Evolutionary conservation across 2,113 vertebrate species (phyloP), one percentile per base, ranked within the genome.

Genomic region (Spermophilus dauricus): DNA sequence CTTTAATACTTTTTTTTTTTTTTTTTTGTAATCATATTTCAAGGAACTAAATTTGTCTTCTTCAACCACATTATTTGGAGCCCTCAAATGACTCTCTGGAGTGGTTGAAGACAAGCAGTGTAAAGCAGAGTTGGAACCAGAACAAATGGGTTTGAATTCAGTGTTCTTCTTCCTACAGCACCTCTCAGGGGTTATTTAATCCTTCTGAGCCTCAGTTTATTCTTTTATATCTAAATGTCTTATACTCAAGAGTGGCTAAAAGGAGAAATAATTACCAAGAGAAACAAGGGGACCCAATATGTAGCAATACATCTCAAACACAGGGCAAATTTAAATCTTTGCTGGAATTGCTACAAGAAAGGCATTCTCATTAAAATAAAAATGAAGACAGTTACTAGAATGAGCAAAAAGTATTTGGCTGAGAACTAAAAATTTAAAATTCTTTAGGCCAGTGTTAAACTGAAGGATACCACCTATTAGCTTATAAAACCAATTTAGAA

Each of bases 391-490:
- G n/a, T 39, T 82, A 16, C 45, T 26, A 45, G 12, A 65, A 37
- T 51, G 28, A 94, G 20, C 65, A 53, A 42, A 85, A 84, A 51
- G 20, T 61, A 86, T 30, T 65, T 82, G 72, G 28, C 0, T 75
- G n/a, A 80, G 20, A 89, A 95, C 12, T 37, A 75, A 82, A 92
- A 67, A 93, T 32, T 76, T 13, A 56, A 45, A 91, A 86, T 48
- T 51, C 28, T 96, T 78, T 63, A 86, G 56, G 30, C 58, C 51
- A 48, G 2, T 34, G 32, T 77, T 37, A 92, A 94, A 80, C n/a
- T 45, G 2, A 17, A 87, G 37, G 34, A 51, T 9, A 39, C 4
- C 76, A 30, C 18, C 61, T 61, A 72, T 20, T 22, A 63, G n/a
- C 26, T 37, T 42, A 5, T 81, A 53, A 77, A 70, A 32, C 65